These are phyloP conservation scores for Hyalella azteca DNA, from an alignment of 2,888 invertebrate species.

Conservation along the genomic window DNA sequence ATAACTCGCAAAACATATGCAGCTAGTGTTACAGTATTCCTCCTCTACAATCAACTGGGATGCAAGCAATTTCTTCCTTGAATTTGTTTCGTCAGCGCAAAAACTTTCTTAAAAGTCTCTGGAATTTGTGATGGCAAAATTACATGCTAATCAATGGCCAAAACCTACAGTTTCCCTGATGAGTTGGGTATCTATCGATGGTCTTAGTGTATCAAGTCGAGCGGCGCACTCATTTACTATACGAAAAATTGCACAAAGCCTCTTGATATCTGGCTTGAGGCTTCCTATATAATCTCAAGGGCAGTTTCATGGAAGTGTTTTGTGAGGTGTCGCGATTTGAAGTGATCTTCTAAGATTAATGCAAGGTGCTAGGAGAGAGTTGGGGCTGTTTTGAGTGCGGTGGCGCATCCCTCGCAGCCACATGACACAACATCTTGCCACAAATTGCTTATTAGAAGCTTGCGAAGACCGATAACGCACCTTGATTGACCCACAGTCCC, in stretches of 20 bases:
- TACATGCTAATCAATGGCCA: background rate
- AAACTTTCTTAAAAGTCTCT: background rate
- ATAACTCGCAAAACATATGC: background rate
- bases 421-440: slow-evolving; percentile 1
- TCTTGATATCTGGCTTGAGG: background rate
- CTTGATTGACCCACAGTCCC: slow-evolving; percentile 32
- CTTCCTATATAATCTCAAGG: background rate
- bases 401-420: background rate
- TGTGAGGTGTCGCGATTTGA: background rate
- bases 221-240: background rate
- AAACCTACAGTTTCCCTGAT: background rate
- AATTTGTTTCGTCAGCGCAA: background rate
- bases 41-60: background rate
- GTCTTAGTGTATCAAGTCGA: background rate
- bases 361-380: background rate
- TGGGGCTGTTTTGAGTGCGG: background rate
- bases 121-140: background rate
- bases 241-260: background rate
- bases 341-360: background rate
- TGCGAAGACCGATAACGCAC: background rate
- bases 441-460: slow-evolving; percentile 26
- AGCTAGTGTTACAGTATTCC: background rate
- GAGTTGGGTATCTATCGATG: background rate
- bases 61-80: background rate
- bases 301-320: slow-evolving; percentile 5